phyloP scores from a whole-genome alignment of 1,140 invertebrate genomes.

The Neotoxoptera formosana region DNA sequence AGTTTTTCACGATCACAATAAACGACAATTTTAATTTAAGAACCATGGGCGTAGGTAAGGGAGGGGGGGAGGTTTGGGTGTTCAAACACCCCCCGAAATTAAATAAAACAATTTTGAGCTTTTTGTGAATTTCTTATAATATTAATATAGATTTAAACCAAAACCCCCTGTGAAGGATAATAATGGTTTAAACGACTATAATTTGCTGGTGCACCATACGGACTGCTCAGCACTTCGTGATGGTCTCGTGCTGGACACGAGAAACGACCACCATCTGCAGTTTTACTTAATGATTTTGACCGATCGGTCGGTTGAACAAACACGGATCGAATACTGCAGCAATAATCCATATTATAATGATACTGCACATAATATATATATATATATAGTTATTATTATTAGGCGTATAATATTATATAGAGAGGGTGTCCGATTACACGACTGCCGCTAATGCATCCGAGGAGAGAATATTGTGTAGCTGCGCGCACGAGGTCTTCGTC shows the following conservation, averaged over 20 bases:
- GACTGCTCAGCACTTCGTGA: neutral
- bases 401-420: neutral
- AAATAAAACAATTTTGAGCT: too few relatives aligned
- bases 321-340: constrained; percentile 4
- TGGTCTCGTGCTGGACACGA: neutral
- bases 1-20: too few relatives aligned
- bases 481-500: neutral
- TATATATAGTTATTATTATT: neutral
- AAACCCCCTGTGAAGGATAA: too few relatives aligned
- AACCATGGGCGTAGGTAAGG: too few relatives aligned
- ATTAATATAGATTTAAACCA: too few relatives aligned
- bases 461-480: neutral
- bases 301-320: constrained; percentile 19
- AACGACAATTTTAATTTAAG: too few relatives aligned
- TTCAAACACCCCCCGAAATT: too few relatives aligned
- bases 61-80: too few relatives aligned
- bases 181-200: neutral
- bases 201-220: neutral
- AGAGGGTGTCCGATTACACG: constrained; percentile 24
- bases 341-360: neutral
- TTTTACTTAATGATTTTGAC: constrained; percentile 12
- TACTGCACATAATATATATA: too few relatives aligned
- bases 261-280: neutral
- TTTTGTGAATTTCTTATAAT: too few relatives aligned
- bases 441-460: constrained; percentile 41